Evolutionary conservation across 2,797 vertebrate genomes (phyloP), one percentile per base, ranked within the genome.

Genomic region (Neosilurus mollespiculum): DNA sequence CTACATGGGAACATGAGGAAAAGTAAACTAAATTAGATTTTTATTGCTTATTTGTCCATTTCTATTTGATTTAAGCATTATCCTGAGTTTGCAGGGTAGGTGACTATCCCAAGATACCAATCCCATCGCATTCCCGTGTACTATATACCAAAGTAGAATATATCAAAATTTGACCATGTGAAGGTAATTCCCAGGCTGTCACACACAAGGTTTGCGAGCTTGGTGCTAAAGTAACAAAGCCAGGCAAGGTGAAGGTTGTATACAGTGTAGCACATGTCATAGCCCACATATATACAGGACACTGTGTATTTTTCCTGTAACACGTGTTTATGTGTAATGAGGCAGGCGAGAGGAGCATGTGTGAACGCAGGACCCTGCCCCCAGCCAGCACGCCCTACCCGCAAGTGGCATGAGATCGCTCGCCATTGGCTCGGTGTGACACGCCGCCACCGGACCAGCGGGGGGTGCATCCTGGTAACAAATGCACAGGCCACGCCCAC

Each of bases 401-500:
- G 94, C 88, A 93, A 93, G 90, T 95, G 94, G 94, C 94, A 95
- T 90, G 91, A 91, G 89, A 91, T 95, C 87, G 94, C 93, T 80
- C 93, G 91, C 86, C 95, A 94, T 91, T 94, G 94, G 95, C 94
- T 95, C 83, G 93, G 92, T 89, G 91, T 93, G 92, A 93, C 94
- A 86, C 94, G 94, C 88, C 84, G 84, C 49, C 84, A 78, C 54
- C 84, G 93, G 91, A 91, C 93, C 92, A 91, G 92, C 87, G 94
- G 93, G 91, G 94, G 92, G 91, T 90, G 90, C 91, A 87, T 91
- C 90, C 92, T 89, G 94, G 95, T 95, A 95, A 94, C 90, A 92
- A 94, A 91, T 87, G 90, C 86, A 83, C 84, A 65, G 85, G 85
- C 81, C 76, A 80, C 76, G 81, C 49, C 78, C 62, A 80, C 53